Conservation (phyloP, 2,797 vertebrate species). For the Emydoidea blandingii region DNA sequence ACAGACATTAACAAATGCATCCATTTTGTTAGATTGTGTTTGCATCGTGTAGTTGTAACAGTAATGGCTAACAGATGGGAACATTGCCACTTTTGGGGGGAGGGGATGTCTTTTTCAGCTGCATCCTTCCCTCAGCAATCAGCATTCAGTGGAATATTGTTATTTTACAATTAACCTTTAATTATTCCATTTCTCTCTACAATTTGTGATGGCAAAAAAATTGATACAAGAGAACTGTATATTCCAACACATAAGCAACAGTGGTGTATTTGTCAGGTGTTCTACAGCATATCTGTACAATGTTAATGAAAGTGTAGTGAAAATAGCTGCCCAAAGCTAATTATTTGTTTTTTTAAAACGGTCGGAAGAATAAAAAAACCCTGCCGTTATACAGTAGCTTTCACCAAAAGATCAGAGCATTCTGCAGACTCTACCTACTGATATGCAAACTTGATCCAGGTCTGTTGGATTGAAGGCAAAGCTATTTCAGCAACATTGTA, state of each 20-base stretch:
- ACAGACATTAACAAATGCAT: neutral
- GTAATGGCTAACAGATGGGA: neutral
- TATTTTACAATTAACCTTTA: neutral
- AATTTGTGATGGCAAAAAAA: neutral
- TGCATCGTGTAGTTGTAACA: neutral
- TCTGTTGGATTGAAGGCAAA: neutral
- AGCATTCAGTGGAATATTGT: neutral
- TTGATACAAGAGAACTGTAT: neutral
- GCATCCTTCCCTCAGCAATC: neutral
- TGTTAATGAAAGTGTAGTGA: neutral
- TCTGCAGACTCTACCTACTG: neutral
- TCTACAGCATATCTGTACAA: neutral
- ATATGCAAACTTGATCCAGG: neutral
- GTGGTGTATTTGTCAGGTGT: neutral
- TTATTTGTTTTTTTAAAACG: neutral
- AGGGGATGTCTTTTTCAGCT: neutral
- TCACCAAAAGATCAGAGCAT: neutral
- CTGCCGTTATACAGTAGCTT: neutral
- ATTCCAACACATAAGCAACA: neutral
- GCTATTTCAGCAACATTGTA: neutral
- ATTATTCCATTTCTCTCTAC: neutral
- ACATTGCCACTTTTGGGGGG: neutral
- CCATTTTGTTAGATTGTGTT: slow-evolving; percentile 4
- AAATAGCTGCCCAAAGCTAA: neutral
- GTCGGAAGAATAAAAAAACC: neutral